Base-by-base conservation (phyloP, 2,888 invertebrate species). In the Diachrysia chrysitis region DNA sequence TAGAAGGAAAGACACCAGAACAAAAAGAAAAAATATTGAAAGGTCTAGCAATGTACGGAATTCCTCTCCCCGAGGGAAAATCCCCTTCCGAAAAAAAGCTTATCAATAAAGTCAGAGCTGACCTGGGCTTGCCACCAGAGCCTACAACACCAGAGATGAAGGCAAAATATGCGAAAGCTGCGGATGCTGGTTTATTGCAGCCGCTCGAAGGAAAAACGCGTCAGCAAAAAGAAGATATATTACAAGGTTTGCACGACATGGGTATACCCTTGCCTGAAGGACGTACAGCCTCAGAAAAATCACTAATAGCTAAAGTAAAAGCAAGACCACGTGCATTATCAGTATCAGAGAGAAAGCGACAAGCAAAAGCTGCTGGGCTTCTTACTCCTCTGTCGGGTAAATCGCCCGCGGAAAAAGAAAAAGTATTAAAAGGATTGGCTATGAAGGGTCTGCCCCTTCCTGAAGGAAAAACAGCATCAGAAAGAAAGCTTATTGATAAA, bases 61-160 rank as follows among this genome's bases (percentile, higher is more conserved):
- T 83, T 17, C 79, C 83, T 6, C 63, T 86, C 1, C 85, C 86
- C 0, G 81, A 83, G 69, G 81, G 82, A 2, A 83, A 83, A 66
- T 37, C 74, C 1, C 46, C 58, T 0, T 12, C 51, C 58, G 19
- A 70, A 35, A 70, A 63, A 17, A 63, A 63, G 32, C 12, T 70
- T 17, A 63, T 70, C 14, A 58, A 25, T 10, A 60, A 57, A 42
- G 67, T 53, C 2, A 19, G 21, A 19, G 23, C 67, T 25, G 23
- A 61, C 19, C 46, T 58, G 23, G 69, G 65, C 3, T 21, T 69
- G 0, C 65, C 61, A 1, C 66, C 60, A 12, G 60, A 60, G 25
- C 64, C 67, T 5, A 59, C 66, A 17, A 66, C 63, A n/a, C n/a
- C 63, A 42, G 66, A 66, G 10, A 35, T 63, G 54, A 63, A 32